These are phyloP conservation scores for Neotoma lepida DNA, from an alignment of 2,113 vertebrate species.

Conservation along the genomic window DNA sequence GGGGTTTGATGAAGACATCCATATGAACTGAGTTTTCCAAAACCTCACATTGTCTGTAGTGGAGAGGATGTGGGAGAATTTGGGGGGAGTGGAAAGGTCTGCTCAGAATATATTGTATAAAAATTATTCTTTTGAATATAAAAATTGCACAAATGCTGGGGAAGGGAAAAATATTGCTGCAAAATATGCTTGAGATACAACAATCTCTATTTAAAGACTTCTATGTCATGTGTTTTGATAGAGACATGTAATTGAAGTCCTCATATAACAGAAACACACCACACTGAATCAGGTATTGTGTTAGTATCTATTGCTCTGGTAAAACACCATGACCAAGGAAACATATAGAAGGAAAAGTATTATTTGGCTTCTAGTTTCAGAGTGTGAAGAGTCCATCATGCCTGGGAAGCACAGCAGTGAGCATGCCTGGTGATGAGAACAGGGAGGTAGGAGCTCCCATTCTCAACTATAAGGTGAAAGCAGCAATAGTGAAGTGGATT, in stretches of 20 bases:
- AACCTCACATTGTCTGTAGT: not conserved
- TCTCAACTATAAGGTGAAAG: not conserved
- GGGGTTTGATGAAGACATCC: not conserved
- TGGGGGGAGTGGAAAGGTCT: not conserved
- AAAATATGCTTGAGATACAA: not conserved
- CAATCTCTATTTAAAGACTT: not conserved
- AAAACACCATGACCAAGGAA: not conserved
- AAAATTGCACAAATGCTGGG: not conserved
- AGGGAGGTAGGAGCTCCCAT: not conserved
- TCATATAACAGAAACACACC: not conserved
- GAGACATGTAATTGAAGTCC: accelerated
- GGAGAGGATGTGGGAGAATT: not conserved
- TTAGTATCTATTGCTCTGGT: not conserved
- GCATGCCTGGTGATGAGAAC: not conserved
- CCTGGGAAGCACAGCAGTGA: not conserved
- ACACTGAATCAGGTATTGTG: not conserved
- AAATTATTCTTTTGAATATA: not conserved
- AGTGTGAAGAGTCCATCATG: not conserved
- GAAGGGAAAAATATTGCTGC: not conserved
- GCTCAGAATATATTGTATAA: no score
- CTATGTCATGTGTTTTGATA: not conserved
- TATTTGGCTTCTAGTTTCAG: not conserved
- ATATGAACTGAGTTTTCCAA: not conserved
- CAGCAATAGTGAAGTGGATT: not conserved
- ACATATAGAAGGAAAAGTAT: not conserved